Conservation (phyloP, 2,888 invertebrate genomes). For the Melanostoma scalare region DNA sequence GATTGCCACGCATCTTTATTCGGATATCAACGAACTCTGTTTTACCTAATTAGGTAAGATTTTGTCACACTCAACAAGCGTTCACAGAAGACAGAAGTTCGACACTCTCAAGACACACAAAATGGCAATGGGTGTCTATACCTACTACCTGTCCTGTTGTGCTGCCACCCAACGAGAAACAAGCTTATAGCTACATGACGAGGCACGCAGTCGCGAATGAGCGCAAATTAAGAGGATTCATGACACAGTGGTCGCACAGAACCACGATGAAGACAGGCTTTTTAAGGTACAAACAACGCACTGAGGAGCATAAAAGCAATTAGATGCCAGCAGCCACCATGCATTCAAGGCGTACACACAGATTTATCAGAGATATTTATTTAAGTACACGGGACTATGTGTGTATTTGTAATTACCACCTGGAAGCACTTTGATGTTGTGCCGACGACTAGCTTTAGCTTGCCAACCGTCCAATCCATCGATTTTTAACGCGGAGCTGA, state of each 20-base stretch:
- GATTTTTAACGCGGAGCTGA: slow-evolving; percentile 82
- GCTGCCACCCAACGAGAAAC: slow-evolving; percentile 51
- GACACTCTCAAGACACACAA: slow-evolving; percentile 40
- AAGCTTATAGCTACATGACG: slow-evolving; percentile 42
- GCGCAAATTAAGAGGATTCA: slow-evolving; percentile 58
- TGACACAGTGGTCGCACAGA: slow-evolving; percentile 59
- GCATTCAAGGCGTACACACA: slow-evolving; percentile 41
- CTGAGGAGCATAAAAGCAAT: slow-evolving; percentile 66
- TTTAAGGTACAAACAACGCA: slow-evolving; percentile 6
- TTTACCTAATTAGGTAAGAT: slow-evolving; percentile 48
- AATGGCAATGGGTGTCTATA: slow-evolving; percentile 59
- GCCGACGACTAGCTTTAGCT: slow-evolving; percentile 75
- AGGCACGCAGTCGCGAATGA: slow-evolving; percentile 49
- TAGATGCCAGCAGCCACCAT: slow-evolving; percentile 67
- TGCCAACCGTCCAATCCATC: slow-evolving; percentile 79
- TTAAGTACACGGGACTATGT: slow-evolving; percentile 8
- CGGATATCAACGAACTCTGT: slow-evolving; percentile 53
- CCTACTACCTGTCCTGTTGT: not conserved
- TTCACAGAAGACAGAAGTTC: slow-evolving; percentile 36
- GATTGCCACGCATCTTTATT: slow-evolving; percentile 50
- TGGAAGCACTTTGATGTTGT: slow-evolving; percentile 77
- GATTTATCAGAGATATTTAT: slow-evolving; percentile 48
- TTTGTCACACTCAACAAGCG: slow-evolving; percentile 58
- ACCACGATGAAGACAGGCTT: slow-evolving; percentile 6
- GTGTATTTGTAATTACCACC: slow-evolving; percentile 69